Evolutionary conservation across 37 sponge, comb jelly and placozoan species (phyloP).

Genomic region (Chondrosia reniformis): DNA sequence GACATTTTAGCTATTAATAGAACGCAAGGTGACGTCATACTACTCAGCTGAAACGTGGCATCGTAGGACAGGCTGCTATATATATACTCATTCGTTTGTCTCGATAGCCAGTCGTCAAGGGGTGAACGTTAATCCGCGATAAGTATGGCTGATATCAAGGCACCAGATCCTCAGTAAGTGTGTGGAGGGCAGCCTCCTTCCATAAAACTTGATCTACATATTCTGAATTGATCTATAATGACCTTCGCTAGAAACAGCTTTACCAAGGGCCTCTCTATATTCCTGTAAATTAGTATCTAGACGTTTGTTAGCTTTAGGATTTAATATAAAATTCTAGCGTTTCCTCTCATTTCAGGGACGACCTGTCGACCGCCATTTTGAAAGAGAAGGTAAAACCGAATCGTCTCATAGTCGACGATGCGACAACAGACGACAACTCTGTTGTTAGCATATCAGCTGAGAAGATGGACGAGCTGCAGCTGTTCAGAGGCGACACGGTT

Average conservation of each 20-base stretch:
- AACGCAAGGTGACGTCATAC: constrained; percentile 11
- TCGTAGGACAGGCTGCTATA: neutral
- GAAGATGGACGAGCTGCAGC: constrained; percentile 99
- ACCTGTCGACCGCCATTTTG: constrained; percentile 94
- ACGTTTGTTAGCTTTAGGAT: neutral
- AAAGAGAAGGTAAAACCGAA: constrained; percentile 83
- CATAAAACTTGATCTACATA: neutral
- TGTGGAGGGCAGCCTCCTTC: neutral
- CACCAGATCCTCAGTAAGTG: constrained; percentile 86
- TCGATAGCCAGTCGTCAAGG: neutral
- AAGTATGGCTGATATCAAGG: constrained; percentile 83
- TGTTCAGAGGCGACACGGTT: constrained; percentile 98
- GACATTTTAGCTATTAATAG: neutral
- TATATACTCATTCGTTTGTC: neutral
- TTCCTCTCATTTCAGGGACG: constrained; percentile 60
- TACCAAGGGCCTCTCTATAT: neutral
- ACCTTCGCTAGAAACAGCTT: neutral
- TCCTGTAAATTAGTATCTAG: neutral
- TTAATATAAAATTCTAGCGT: no score
- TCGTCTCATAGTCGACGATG: constrained; percentile 91
- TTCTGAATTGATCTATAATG: neutral
- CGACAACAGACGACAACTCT: constrained; percentile 95
- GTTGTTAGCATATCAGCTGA: constrained; percentile 95
- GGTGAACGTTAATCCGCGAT: no score
- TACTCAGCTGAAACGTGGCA: constrained; percentile 11